These are phyloP conservation scores for Paralichthys olivaceus DNA, from an alignment of 2,113 vertebrate species.

Conservation along the genomic window DNA sequence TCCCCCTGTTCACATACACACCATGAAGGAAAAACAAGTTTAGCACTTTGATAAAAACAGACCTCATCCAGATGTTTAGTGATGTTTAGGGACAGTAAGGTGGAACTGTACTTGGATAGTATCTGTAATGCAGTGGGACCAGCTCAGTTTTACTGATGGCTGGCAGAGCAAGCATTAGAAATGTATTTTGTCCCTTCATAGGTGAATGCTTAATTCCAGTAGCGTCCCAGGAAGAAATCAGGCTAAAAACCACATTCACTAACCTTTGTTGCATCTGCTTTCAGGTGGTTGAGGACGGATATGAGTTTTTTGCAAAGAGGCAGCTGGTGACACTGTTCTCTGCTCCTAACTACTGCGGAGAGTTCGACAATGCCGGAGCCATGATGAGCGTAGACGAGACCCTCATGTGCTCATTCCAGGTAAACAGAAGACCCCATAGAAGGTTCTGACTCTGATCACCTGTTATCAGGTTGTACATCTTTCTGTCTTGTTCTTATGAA, in stretches of 20 bases:
- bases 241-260: neutral
- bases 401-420: conserved; percentile 98
- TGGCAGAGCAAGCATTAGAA: neutral
- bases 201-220: too few species aligned
- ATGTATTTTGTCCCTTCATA: neutral
- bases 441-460: too few species aligned
- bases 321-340: conserved; percentile 97
- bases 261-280: neutral
- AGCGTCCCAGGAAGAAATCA: too few species aligned
- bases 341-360: conserved; percentile 96
- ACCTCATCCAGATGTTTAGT: neutral
- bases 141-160: conserved; percentile 18
- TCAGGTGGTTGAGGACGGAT: conserved; percentile 97
- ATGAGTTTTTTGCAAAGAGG: conserved; percentile 97
- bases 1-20: neutral
- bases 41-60: too few species aligned
- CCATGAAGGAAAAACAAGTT: too few species aligned
- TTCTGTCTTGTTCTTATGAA: neutral
- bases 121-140: neutral
- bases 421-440: conserved; percentile 52
- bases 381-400: conserved; percentile 99
- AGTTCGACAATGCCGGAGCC: conserved; percentile 96
- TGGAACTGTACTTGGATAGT: conserved; percentile 3
- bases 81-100: conserved; percentile 9
- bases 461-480: neutral